Base-by-base conservation (phyloP, 2,113 vertebrate genomes). In the Colossoma macropomum region DNA sequence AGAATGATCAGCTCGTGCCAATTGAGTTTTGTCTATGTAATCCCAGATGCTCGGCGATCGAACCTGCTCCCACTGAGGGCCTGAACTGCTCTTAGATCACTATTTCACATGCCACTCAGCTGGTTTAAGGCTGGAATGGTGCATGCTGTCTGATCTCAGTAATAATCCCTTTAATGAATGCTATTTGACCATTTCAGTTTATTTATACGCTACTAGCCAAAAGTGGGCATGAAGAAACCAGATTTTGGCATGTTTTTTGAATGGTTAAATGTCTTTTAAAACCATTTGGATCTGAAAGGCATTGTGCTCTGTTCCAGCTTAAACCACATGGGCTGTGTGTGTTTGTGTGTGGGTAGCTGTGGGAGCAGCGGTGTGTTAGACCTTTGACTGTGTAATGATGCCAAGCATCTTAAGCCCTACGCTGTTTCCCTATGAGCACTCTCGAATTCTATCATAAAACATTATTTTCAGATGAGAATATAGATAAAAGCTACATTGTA, bases 1-100 rank as follows among this genome's bases (percentile, higher is more conserved):
- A 87, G 80, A 85, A 59, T 89, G 78, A 78, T 93, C 72, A 78
- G 84, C 85, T 83, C 88, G 86, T 92, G 85, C 86, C 83, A 85
- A 79, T 88, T 89, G 32, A 80, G 72, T 88, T 89, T 87, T 13
- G 59, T 80, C 71, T 83, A 80, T 89, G 86, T 90, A 85, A 69
- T 77, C 82, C 66, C 79, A 79, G 41, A 66, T 78, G 75, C 85
- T 82, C 78, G 76, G 78, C 73, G 71, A 76, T 68, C 28, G 60
- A 68, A 62, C 34, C 50, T 84, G 52, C 77, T 23, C 28, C 34
- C 52, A 12, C 6, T 50, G 28, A 66, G 45, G 48, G 60, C 70
- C 81, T 66, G 52, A 34, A 56, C 48, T 59, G 70, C 52, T 48
- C 79, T 56, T 82, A 27, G 50, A 71, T 21, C 74, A 60, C 69